Evolutionary conservation across 2,888 invertebrate genomes (phyloP).

Genomic region (Rhagophthalmus giganteus): DNA sequence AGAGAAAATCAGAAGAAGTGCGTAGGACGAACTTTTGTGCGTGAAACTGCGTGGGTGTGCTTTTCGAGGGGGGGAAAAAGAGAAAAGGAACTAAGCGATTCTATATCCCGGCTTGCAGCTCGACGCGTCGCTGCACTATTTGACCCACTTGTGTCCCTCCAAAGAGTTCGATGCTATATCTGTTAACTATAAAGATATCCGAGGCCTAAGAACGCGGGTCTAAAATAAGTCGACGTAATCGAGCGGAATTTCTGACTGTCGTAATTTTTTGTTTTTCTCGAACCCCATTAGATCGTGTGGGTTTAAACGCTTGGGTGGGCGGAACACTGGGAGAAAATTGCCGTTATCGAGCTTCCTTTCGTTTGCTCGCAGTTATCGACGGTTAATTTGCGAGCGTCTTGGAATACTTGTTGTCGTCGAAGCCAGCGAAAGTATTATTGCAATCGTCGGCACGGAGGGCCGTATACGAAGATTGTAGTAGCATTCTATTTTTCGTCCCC

Average conservation of each 20-base stretch:
- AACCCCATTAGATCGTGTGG: not conserved
- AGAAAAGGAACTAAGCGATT: constrained; percentile 16
- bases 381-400: too few species aligned
- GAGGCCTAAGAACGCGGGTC: not conserved
- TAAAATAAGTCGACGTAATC: too few species aligned
- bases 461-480: too few species aligned
- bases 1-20: constrained; percentile 55
- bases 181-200: constrained; percentile 3
- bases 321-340: too few species aligned
- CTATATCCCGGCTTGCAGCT: constrained; percentile 47
- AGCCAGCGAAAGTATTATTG: too few species aligned
- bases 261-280: too few species aligned
- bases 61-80: constrained; percentile 48
- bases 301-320: not conserved
- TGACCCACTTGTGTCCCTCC: constrained; percentile 40
- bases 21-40: constrained; percentile 59
- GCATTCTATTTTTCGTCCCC: not conserved
- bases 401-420: too few species aligned
- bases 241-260: too few species aligned
- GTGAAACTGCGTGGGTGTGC: constrained; percentile 46
- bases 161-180: constrained; percentile 14
- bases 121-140: constrained; percentile 46
- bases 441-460: too few species aligned
- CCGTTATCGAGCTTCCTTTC: not conserved
- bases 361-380: too few species aligned